Evolutionary conservation across 2,888 invertebrate genomes (phyloP).

Genomic region (Apotomis betuletana): DNA sequence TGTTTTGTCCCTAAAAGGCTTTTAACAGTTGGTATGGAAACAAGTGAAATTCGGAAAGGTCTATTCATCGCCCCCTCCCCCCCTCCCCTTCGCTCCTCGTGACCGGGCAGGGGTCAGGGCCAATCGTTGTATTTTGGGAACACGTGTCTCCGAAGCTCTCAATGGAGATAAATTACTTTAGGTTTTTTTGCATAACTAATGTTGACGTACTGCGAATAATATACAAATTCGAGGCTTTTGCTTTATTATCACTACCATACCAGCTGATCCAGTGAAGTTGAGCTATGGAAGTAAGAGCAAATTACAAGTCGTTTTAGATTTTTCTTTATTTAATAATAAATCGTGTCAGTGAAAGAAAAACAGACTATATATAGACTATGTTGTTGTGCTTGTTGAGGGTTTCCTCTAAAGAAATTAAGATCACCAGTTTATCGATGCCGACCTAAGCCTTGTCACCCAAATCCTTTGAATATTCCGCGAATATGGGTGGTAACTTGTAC

Average conservation of each 20-base stretch:
- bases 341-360: too few relatives aligned
- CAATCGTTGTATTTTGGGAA: constrained; percentile 62
- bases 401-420: too few relatives aligned
- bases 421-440: too few relatives aligned
- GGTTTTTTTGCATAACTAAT: constrained; percentile 4
- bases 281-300: background rate
- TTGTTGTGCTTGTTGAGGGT: too few relatives aligned
- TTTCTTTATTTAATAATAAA: too few relatives aligned
- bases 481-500: too few relatives aligned
- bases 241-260: too few relatives aligned
- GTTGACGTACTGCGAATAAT: background rate
- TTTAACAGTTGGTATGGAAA: constrained; percentile 53
- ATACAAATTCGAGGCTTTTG: background rate
- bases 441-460: too few relatives aligned
- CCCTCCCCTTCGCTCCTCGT: constrained; percentile 50
- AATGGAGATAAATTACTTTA: constrained; percentile 19
- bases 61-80: constrained; percentile 49
- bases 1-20: constrained; percentile 47
- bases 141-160: constrained; percentile 55
- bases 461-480: too few relatives aligned
- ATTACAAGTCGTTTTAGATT: too few relatives aligned
- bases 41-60: constrained; percentile 53
- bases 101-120: constrained; percentile 79
- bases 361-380: too few relatives aligned
- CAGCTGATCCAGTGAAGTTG: background rate